Base-by-base conservation (phyloP, 2,888 invertebrate species). In the Macaria notata region DNA sequence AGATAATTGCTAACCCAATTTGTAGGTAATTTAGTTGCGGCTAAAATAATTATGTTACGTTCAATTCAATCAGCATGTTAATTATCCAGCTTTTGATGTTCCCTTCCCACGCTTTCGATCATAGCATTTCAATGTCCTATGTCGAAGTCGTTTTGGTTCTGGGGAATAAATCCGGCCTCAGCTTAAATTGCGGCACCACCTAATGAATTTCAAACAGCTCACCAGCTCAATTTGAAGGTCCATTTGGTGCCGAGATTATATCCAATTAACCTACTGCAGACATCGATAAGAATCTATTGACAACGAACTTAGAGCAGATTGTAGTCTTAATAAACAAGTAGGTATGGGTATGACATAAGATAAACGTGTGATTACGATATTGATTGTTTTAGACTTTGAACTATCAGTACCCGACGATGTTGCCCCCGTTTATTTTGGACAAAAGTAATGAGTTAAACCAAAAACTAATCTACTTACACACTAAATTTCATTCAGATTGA, bases 121-220 rank as follows among this genome's bases (percentile, higher is more conserved):
- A 55, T 59, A 30, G 54, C 54, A 59, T 59, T 59, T 59, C 39
- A 59, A 54, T 55, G 46, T 51, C 45, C 56, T 54, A 60, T 47
- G 57, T 64, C 60, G 56, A 64, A 62, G 61, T 63, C 63, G 61
- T 65, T 67, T 61, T 56, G 53, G 59, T 59, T 63, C 59, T 59
- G 62, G 42, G 38, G 64, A 62, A 64, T 66, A 66, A 66, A 66
- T 64, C 64, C 66, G 62, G 48, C 62, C 62, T 61, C 59, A 59
- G 65, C 65, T 65, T 62, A 64, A 67, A 67, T 63, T 67, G 67
- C 59, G 65, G 62, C 45, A 63, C 60, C 59, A 64, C 59, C 67
- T 67, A 67, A 67, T 67, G 67, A 65, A 67, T 67, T 67, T 67
- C 67, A 67, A 67, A 67, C 67, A 67, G 67, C 64, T 67, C 67